Conservation (phyloP, 2,888 invertebrate species). For the Agonopterix arenella region DNA sequence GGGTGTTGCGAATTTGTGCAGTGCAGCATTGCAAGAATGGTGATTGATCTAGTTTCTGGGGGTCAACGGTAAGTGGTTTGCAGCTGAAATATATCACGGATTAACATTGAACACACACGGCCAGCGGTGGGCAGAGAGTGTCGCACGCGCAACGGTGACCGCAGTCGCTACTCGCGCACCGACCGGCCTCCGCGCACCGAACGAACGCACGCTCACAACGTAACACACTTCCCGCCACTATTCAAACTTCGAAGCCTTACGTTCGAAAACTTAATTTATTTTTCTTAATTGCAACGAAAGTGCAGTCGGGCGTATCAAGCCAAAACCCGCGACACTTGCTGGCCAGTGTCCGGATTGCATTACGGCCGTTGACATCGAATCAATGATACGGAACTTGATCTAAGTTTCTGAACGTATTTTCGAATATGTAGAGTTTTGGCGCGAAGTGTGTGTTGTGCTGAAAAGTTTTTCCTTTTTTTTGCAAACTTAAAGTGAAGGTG, state of each 20-base stretch:
- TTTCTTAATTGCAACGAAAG: slow-evolving; percentile 51
- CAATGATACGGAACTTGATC: slow-evolving; percentile 38
- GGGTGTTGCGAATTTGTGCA: neutral
- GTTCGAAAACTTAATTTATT: slow-evolving; percentile 40
- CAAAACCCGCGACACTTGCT: slow-evolving; percentile 49
- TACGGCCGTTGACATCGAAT: slow-evolving; percentile 63
- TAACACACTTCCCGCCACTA: slow-evolving; percentile 68
- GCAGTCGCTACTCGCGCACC: slow-evolving; percentile 65
- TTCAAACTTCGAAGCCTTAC: slow-evolving; percentile 48
- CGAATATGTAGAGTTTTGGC: slow-evolving; percentile 53
- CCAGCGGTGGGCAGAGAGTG: slow-evolving; percentile 55
- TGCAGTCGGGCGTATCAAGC: slow-evolving; percentile 58
- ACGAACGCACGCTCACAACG: slow-evolving; percentile 56
- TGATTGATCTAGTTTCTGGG: slow-evolving; percentile 11
- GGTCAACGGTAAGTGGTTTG: slow-evolving; percentile 36
- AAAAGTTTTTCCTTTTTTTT: slow-evolving; percentile 26
- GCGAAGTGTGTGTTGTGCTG: slow-evolving; percentile 54
- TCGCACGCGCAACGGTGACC: slow-evolving; percentile 46
- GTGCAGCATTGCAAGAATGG: slow-evolving; percentile 4
- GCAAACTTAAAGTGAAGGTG: slow-evolving; percentile 51
- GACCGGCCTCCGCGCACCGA: slow-evolving; percentile 60
- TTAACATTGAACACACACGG: slow-evolving; percentile 60
- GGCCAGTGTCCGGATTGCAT: slow-evolving; percentile 61
- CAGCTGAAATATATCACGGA: slow-evolving; percentile 45
- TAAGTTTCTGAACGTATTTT: slow-evolving; percentile 33